These are phyloP conservation scores for Balearica regulorum DNA, from an alignment of 2,797 vertebrate species.

Conservation along the genomic window DNA sequence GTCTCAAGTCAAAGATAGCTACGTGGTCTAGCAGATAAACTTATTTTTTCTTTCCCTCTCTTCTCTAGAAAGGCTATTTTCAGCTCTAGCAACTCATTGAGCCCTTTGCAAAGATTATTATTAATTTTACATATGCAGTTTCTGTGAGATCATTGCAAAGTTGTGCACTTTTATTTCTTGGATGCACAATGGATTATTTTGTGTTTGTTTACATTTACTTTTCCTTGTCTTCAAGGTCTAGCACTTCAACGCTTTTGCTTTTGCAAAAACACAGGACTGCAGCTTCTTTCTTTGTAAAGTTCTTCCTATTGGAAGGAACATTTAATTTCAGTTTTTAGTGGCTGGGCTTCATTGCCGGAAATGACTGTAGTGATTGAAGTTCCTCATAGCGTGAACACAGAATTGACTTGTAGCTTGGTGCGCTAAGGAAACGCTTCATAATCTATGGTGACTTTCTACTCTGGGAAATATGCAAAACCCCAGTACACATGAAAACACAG, in stretches of 20 bases:
- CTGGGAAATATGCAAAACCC: background rate
- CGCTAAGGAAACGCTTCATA: background rate
- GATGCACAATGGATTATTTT: background rate
- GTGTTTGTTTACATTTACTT: background rate
- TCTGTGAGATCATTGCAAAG: background rate
- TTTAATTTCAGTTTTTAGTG: background rate
- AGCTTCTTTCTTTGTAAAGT: background rate
- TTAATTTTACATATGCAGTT: background rate
- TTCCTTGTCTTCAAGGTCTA: background rate
- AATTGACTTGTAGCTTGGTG: background rate
- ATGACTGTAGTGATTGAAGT: constrained; percentile 48
- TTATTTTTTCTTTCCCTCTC: background rate
- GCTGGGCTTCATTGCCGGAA: constrained; percentile 21
- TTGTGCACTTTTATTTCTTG: background rate
- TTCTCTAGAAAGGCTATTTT: background rate
- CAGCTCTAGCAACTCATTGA: background rate
- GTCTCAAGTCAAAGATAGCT: background rate
- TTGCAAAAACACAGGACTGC: background rate
- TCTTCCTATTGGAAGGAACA: background rate
- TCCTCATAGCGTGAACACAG: constrained; percentile 7
- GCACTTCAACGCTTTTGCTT: background rate
- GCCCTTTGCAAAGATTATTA: background rate
- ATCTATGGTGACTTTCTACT: background rate
- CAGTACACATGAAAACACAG: background rate
- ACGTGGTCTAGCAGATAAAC: background rate